Evolutionary conservation across 2,113 vertebrate genomes (phyloP).

Genomic region (Phalacrocorax carbo): DNA sequence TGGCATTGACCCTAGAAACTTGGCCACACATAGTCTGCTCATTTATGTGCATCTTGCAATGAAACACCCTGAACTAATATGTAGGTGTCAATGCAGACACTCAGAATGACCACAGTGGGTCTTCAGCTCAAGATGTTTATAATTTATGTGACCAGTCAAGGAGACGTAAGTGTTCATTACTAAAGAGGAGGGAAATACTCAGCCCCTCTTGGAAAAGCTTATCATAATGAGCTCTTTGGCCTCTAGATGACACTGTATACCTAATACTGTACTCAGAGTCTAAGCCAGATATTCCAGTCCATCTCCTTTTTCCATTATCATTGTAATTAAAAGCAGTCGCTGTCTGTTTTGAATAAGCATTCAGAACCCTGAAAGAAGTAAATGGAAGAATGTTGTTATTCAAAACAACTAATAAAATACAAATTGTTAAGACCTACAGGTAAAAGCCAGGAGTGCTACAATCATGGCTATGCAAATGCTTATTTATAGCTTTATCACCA

Average conservation of each 20-base stretch:
- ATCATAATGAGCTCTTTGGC: not conserved
- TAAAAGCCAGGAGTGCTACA: not conserved
- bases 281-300: not conserved
- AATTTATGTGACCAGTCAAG: not conserved
- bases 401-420: not conserved
- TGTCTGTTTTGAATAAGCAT: not conserved
- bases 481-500: not conserved
- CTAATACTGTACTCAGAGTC: not conserved
- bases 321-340: not conserved
- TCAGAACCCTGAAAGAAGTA: not conserved
- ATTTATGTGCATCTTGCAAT: not conserved
- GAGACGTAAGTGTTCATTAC: not conserved
- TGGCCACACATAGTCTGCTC: not conserved
- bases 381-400: not conserved
- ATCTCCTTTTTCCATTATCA: not conserved
- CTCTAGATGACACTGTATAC: slow-evolving; percentile 55
- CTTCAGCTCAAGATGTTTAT: not conserved
- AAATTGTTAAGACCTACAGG: not conserved
- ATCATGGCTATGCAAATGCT: not conserved
- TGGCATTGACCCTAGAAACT: not conserved
- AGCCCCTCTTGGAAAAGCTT: not conserved
- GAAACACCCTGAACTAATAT: not conserved
- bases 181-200: not conserved
- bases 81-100: not conserved
- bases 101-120: not conserved